These are phyloP conservation scores for Sternarchorhynchus goeldii DNA, from an alignment of 2,797 vertebrate species.

Conservation along the genomic window DNA sequence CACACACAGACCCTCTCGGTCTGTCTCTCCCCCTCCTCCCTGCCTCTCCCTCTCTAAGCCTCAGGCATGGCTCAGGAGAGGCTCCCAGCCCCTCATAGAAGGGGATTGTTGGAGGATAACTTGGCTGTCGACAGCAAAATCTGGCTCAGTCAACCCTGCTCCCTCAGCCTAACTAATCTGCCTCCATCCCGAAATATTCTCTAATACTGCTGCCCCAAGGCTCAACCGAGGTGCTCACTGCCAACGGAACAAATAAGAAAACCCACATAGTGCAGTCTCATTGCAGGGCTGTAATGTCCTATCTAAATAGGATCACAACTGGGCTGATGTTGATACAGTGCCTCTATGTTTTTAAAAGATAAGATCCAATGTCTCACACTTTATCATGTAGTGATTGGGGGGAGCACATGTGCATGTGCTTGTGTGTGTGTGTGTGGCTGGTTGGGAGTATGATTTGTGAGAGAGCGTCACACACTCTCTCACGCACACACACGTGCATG, in stretches of 20 bases:
- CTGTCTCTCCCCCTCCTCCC: neutral
- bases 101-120: slow-evolving; percentile 79
- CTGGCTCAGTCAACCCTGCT: slow-evolving; percentile 73
- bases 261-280: neutral
- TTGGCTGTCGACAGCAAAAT: slow-evolving; percentile 77
- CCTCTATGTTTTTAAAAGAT: slow-evolving; percentile 49
- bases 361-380: slow-evolving; percentile 49
- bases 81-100: slow-evolving; percentile 68
- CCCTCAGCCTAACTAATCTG: slow-evolving; percentile 74
- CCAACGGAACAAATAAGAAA: slow-evolving; percentile 40
- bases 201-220: slow-evolving; percentile 73
- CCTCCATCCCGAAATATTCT: slow-evolving; percentile 77
- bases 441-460: slow-evolving; percentile 8
- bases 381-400: slow-evolving; percentile 41
- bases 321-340: slow-evolving; percentile 47
- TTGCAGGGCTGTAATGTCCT: slow-evolving; percentile 47
- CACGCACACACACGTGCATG: slow-evolving; percentile 43
- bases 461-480: slow-evolving; percentile 44
- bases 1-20: neutral
- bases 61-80: slow-evolving; percentile 69
- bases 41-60: slow-evolving; percentile 54
- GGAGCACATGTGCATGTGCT: slow-evolving; percentile 7
- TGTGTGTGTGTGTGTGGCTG: slow-evolving; percentile 20
- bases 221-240: slow-evolving; percentile 40
- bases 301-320: slow-evolving; percentile 61